Evolutionary conservation across 2,797 vertebrate species (phyloP).

Genomic region (Pseudochromis fuscus): DNA sequence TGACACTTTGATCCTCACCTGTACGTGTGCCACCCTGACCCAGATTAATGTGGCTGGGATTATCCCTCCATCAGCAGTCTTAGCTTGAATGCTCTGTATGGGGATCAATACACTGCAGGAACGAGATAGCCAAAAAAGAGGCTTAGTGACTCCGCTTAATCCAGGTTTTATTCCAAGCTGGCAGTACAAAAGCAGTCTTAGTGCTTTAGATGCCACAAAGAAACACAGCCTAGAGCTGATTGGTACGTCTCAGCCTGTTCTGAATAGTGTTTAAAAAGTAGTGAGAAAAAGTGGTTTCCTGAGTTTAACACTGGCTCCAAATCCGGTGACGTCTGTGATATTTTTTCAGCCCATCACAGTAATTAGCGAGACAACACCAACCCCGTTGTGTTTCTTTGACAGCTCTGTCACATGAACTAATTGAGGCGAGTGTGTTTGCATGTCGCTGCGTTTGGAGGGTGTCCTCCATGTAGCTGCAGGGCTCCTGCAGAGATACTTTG

Average conservation of each 20-base stretch:
- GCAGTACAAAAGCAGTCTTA: constrained; percentile 59
- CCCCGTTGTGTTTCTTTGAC: constrained; percentile 57
- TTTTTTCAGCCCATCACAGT: constrained; percentile 41
- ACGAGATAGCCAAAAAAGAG: constrained; percentile 63
- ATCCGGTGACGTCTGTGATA: constrained; percentile 21
- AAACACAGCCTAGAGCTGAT: constrained; percentile 43
- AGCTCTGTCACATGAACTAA: constrained; percentile 58
- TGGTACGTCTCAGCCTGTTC: constrained; percentile 35
- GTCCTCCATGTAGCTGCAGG: constrained; percentile 28
- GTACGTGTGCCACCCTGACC: constrained; percentile 46
- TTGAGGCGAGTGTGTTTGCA: constrained; percentile 51
- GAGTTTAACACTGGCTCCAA: constrained; percentile 27
- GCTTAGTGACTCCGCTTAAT: constrained; percentile 72
- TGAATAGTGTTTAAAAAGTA: constrained; percentile 16
- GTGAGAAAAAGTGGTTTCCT: constrained; percentile 14
- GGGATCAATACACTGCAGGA: constrained; percentile 64
- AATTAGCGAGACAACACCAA: constrained; percentile 62
- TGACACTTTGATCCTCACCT: constrained; percentile 55
- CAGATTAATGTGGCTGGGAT: constrained; percentile 62
- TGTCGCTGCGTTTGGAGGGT: constrained; percentile 12
- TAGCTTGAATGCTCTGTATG: constrained; percentile 47
- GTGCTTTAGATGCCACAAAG: constrained; percentile 50
- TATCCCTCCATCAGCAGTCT: constrained; percentile 68
- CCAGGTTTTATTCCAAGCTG: constrained; percentile 68
- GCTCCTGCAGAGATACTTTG: constrained; percentile 52